These are phyloP conservation scores for Gymnogyps californianus DNA, from an alignment of 2,113 vertebrate species.

Conservation along the genomic window DNA sequence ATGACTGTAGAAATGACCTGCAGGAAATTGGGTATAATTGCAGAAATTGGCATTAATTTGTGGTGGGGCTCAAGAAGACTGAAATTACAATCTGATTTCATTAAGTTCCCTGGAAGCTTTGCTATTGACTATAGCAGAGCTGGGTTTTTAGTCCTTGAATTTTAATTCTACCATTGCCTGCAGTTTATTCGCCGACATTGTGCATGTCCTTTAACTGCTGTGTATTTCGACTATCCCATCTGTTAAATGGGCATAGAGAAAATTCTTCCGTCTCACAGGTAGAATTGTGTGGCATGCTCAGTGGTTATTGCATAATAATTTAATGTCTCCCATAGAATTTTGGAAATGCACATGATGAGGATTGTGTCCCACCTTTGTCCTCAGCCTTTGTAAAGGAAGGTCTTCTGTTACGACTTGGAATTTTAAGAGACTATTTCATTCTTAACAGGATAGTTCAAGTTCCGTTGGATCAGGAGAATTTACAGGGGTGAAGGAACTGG, in stretches of 20 bases:
- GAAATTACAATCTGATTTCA: neutral
- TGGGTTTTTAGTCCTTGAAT: neutral
- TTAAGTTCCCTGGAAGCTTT: neutral
- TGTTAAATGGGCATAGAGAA: neutral
- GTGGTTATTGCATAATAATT: neutral
- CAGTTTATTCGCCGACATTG: neutral
- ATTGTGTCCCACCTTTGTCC: neutral
- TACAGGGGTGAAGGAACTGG: conserved; percentile 93
- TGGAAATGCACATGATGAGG: neutral
- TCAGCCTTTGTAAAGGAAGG: neutral
- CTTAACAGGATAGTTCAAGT: conserved; percentile 87
- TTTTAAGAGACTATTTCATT: neutral
- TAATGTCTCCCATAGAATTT: neutral
- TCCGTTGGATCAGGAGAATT: conserved; percentile 92
- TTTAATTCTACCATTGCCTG: neutral
- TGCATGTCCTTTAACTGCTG: neutral
- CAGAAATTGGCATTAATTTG: neutral
- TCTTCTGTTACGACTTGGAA: neutral
- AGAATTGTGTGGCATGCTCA: neutral
- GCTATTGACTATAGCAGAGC: neutral
- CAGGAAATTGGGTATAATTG: neutral
- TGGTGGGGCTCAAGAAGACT: neutral
- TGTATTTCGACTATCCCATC: neutral
- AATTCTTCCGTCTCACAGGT: neutral
- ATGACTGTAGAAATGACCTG: neutral